phyloP scores from a whole-genome alignment of 2,113 vertebrate genomes.

The Coturnix japonica region DNA sequence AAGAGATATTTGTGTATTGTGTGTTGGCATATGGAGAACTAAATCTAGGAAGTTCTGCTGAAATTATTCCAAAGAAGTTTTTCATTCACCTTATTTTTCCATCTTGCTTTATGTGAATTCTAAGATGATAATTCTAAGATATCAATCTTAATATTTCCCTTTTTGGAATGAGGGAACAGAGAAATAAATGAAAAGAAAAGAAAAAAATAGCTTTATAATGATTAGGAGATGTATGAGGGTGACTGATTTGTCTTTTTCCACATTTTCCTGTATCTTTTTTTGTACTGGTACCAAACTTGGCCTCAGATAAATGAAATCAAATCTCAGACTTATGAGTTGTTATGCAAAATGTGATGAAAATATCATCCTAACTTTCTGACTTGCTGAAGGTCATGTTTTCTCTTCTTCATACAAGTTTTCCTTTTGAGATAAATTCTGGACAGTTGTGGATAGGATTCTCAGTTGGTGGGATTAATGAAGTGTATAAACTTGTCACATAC shows the following conservation, averaged over 20 bases:
- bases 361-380: neutral
- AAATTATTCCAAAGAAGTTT: neutral
- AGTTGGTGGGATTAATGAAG: neutral
- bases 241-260: neutral
- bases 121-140: neutral
- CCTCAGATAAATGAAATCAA: neutral
- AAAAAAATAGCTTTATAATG: neutral
- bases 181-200: neutral
- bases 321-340: neutral
- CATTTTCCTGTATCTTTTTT: neutral
- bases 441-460: neutral
- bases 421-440: neutral
- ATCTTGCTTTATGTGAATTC: neutral
- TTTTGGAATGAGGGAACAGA: neutral
- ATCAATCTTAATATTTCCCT: neutral
- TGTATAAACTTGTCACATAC: neutral
- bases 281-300: neutral
- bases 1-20: neutral
- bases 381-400: neutral
- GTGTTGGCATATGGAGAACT: neutral
- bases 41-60: neutral
- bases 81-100: neutral
- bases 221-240: neutral
- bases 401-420: neutral
- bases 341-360: neutral